Conservation (phyloP, 2,888 invertebrate genomes). For the Fragum whitleyi region DNA sequence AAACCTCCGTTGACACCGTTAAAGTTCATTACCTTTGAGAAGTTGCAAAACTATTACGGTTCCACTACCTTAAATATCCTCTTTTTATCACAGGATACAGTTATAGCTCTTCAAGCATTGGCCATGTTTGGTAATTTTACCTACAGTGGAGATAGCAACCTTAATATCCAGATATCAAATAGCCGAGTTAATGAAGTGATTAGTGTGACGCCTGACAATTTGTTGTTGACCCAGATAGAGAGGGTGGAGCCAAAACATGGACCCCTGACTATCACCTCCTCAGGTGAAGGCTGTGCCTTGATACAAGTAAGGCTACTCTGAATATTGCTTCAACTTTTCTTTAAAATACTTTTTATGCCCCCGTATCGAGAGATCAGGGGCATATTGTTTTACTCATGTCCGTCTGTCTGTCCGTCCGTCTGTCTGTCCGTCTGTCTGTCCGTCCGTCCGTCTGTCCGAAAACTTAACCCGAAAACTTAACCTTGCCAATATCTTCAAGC, state of each 20-base stretch:
- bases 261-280: constrained; percentile 52
- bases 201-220: constrained; percentile 41
- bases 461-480: too few species aligned
- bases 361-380: too few species aligned
- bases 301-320: constrained; percentile 73
- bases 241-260: constrained; percentile 55
- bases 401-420: too few species aligned
- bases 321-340: neutral
- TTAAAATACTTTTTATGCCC: too few species aligned
- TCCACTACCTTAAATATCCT: too few species aligned
- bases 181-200: constrained; percentile 8
- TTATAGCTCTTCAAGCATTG: constrained; percentile 84
- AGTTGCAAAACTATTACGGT: too few species aligned
- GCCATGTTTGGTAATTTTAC: constrained; percentile 77
- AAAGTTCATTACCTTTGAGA: too few species aligned
- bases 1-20: too few species aligned
- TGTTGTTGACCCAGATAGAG: constrained; percentile 65
- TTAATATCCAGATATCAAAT: neutral
- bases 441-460: too few species aligned
- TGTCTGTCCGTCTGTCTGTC: too few species aligned
- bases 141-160: constrained; percentile 59
- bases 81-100: constrained; percentile 83
- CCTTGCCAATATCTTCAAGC: too few species aligned
- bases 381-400: too few species aligned
- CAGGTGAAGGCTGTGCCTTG: constrained; percentile 80